Base-by-base conservation (phyloP, 2,797 vertebrate species). In the Salmo trutta region DNA sequence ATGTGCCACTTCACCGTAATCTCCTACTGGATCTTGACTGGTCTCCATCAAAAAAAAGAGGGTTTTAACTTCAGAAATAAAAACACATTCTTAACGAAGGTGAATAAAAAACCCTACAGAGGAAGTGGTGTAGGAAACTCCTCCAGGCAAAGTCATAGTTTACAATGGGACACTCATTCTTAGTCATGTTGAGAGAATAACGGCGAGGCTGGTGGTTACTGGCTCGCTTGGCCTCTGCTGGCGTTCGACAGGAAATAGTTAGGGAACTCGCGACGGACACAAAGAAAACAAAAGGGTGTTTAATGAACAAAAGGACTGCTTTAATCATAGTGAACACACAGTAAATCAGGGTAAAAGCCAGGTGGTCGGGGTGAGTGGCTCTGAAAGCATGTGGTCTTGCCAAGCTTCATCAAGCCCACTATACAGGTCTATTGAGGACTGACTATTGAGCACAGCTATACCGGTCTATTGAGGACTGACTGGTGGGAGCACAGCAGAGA, bases 151-250 rank as follows among this genome's bases (percentile, higher is more conserved):
- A 47, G 10, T 47, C 41, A 47, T 10, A 47, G 41, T 47, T 47
- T 47, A 47, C 41, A 47, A 47, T 12, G 10, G 41, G 41, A 47
- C 41, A 47, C 41, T 47, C 41, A 47, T 47, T 52, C 73, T 89
- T 84, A 90, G 85, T 93, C 92, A 86, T 14, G 24, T 51, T 12
- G 53, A 8, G 71, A 77, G 76, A 77, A 27, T 12, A 86, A 85
- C 84, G 83, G 69, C 47, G 71, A 75, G 31, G n/a, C 72, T 16
- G 62, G 71, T 51, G 1, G 76, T 21, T 59, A 27, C 29, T 12
- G 71, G 24, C 29, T 73, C 65, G 21, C 29, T 31, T 19, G 47
- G 33, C 73, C 27, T 47, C 66, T 24, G 19, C 77, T 87, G 70
- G 33, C 54, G 72, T 56, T 79, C 75, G 62, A 85, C 88, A 80